Percentiles rank a stretch among this genome's conserved stretches.
These are phyloP conservation scores for Parnassius mnemosyne DNA, from an alignment of 2,888 invertebrate genomes.

Conservation along the genomic window DNA sequence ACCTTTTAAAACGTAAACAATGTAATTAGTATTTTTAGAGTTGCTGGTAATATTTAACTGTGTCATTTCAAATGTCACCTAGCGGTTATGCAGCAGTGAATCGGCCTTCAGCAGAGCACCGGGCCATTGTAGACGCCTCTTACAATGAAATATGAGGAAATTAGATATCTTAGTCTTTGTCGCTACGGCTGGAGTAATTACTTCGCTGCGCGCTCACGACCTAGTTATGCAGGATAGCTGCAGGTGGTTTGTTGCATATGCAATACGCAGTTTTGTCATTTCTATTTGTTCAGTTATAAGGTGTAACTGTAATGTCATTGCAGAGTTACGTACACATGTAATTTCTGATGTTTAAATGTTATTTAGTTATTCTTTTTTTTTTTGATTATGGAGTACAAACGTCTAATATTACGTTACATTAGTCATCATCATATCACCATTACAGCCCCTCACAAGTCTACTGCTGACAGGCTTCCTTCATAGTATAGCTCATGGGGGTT, in stretches of 20 bases:
- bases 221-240: constrained; percentile 30
- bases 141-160: constrained; percentile 73
- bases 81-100: constrained; percentile 66
- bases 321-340: too few relatives aligned
- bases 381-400: background rate
- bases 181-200: constrained; percentile 55
- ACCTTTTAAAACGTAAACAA: too few relatives aligned
- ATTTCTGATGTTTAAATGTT: too few relatives aligned
- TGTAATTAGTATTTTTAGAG: background rate
- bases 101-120: constrained; percentile 72
- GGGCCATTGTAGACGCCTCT: constrained; percentile 63
- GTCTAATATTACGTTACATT: background rate
- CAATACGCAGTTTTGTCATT: too few relatives aligned
- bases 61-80: constrained; percentile 50
- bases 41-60: constrained; percentile 28
- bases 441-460: too few relatives aligned
- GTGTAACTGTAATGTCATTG: too few relatives aligned
- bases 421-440: too few relatives aligned
- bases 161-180: constrained; percentile 68
- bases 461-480: too few relatives aligned
- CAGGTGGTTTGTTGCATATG: background rate
- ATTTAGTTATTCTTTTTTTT: background rate
- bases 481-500: too few relatives aligned
- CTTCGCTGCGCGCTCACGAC: constrained; percentile 32
- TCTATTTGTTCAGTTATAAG: too few relatives aligned